Evolutionary conservation across 2,888 invertebrate species (phyloP), one percentile per base, ranked within the genome.

Genomic region (Druceiella hillmani): DNA sequence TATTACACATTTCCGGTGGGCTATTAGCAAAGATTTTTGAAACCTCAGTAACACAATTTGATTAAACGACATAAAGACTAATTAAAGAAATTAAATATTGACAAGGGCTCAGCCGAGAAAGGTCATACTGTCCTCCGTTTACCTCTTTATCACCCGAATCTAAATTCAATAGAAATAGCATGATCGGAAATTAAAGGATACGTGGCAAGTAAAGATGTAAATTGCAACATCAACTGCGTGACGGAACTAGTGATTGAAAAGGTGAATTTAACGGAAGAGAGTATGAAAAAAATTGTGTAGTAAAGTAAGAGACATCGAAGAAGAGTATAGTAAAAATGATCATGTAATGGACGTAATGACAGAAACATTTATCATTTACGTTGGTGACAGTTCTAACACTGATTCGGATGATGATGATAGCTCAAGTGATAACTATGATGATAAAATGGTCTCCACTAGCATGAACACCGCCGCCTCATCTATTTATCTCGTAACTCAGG

Each of bases 11-110:
- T n/a, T n/a, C n/a, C n/a, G n/a, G n/a, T n/a, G n/a, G n/a, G n/a
- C n/a, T n/a, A n/a, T n/a, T n/a, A n/a, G n/a, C n/a, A 7, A 22
- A 32, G 4, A 3, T 4, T 26, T 2, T 17, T 27, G 9, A 35
- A 35, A 15, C 6, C 27, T 13, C 4, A 35, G 16, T 14, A 17
- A 17, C 17, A 41, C 5, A 13, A 15, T 11, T 33, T 29, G 17
- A 27, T 27, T 22, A 17, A 26, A 24, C 16, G 9, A 3, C 1
- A 38, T 13, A 10, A 25, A 13, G 38, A 24, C 3, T 38, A 34
- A 20, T 20, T 20, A 7, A 20, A 20, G 22, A n/a, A 6, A n/a
- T 20, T 20, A 6, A 20, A n/a, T 20, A 20, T 20, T 9, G 22
- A 20, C 22, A 20, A 20, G 22, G n/a, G 6, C 9, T 20, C 9